These are phyloP conservation scores for Boleophthalmus pectinirostris DNA, from an alignment of 2,113 vertebrate genomes.

Conservation along the genomic window DNA sequence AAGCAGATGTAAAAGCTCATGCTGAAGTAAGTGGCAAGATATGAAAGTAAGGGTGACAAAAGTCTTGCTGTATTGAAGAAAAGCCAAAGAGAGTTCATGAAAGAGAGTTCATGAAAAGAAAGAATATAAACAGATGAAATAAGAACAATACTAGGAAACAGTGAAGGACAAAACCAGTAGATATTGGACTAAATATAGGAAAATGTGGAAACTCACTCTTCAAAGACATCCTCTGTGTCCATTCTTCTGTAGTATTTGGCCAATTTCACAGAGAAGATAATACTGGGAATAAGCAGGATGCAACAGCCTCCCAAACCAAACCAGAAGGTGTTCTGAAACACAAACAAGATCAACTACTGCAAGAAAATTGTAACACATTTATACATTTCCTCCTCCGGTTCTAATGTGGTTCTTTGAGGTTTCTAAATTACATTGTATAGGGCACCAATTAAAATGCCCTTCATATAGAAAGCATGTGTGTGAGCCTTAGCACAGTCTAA, in stretches of 20 bases:
- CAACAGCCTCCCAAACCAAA: constrained; percentile 90
- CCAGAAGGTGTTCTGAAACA: constrained; percentile 92
- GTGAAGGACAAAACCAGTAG: constrained; percentile 2
- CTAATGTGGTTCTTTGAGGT: not conserved
- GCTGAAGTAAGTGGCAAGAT: not conserved
- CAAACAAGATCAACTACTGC: not conserved
- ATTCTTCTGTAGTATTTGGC: constrained; percentile 90
- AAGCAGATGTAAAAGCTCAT: not conserved
- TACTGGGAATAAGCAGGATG: constrained; percentile 87
- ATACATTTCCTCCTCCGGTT: not conserved
- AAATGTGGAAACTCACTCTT: constrained; percentile 84
- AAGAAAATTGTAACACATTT: not conserved
- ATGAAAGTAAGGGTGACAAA: not conserved
- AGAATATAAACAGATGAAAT: not conserved
- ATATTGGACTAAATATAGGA: not conserved
- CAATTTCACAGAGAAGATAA: constrained; percentile 88
- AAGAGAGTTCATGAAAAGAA: constrained; percentile 10
- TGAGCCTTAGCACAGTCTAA: not conserved
- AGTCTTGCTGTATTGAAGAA: constrained; percentile 53
- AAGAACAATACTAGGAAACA: constrained; percentile 23
- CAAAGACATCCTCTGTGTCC: constrained; percentile 97
- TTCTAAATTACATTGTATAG: not conserved
- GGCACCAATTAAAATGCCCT: not conserved
- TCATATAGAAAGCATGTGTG: not conserved
- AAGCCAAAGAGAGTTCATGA: constrained; percentile 2